These are phyloP conservation scores for Spodoptera litura DNA, from an alignment of 1,140 invertebrate species.

Conservation along the genomic window DNA sequence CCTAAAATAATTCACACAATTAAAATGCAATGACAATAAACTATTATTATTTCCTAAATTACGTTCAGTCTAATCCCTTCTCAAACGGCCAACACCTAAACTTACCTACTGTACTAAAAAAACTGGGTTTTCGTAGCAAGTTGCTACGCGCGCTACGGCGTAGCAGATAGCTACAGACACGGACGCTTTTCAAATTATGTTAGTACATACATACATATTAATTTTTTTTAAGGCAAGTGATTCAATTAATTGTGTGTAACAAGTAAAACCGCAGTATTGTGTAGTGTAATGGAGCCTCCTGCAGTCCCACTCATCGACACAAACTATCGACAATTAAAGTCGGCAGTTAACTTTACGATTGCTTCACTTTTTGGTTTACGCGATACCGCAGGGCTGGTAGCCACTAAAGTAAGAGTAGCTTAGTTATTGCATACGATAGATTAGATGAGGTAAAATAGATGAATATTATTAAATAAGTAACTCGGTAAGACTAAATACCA, in stretches of 20 bases:
- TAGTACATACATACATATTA: not conserved
- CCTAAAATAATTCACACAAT: too few relatives aligned
- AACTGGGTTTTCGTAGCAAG: not conserved
- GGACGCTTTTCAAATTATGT: not conserved
- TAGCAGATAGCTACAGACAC: not conserved
- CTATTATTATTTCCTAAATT: too few relatives aligned
- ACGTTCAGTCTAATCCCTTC: too few relatives aligned
- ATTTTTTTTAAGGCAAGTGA: not conserved
- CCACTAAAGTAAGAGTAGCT: too few relatives aligned
- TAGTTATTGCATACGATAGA: too few relatives aligned
- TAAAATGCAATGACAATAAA: too few relatives aligned
- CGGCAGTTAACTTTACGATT: slow-evolving; percentile 27
- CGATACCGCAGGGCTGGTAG: slow-evolving; percentile 12
- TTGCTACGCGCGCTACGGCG: slow-evolving; percentile 15
- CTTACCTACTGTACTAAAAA: not conserved
- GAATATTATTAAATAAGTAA: too few relatives aligned
- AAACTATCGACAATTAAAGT: slow-evolving; percentile 12
- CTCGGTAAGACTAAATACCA: too few relatives aligned
- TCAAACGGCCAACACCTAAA: too few relatives aligned
- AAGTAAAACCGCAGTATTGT: not conserved
- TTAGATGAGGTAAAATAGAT: too few relatives aligned
- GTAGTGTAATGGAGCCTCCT: not conserved
- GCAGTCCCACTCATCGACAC: not conserved
- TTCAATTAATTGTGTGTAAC: not conserved
- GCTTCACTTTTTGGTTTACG: slow-evolving; percentile 35